Conservation (phyloP, 2,797 vertebrate species). For the Scyliorhinus canicula region DNA sequence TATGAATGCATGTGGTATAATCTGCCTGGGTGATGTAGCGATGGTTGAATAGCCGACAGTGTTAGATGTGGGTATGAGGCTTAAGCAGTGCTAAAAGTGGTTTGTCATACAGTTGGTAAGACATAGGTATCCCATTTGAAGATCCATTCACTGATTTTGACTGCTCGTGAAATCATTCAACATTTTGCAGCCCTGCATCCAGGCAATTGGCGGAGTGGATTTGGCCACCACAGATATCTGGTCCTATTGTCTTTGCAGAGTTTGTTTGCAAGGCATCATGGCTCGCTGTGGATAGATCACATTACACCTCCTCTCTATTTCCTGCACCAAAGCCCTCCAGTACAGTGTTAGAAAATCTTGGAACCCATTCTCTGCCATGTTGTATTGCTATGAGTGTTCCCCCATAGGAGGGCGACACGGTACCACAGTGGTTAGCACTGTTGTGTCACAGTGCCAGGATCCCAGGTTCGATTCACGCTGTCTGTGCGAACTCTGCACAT, state of each 20-base stretch:
- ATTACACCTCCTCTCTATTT: neutral
- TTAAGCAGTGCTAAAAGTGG: neutral
- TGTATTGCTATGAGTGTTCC: neutral
- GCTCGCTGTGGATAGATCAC: neutral
- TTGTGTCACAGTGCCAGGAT: too few relatives aligned
- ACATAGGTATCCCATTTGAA: neutral
- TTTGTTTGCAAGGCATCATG: neutral
- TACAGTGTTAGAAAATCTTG: neutral
- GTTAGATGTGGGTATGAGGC: neutral
- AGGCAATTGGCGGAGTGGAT: neutral
- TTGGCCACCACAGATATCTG: neutral
- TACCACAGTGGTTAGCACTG: too few relatives aligned
- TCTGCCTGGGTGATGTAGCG: neutral
- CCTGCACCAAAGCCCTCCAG: neutral
- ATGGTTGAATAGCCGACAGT: neutral
- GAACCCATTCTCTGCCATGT: neutral
- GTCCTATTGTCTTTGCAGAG: neutral
- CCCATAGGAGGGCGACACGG: too few relatives aligned
- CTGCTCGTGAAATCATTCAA: neutral
- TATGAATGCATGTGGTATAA: neutral
- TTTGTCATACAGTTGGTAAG: neutral
- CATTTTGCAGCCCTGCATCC: neutral
- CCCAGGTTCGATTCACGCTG: too few relatives aligned
- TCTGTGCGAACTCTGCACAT: too few relatives aligned
- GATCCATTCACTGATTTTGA: neutral